These are phyloP conservation scores for Drosophila paulistorum DNA, from an alignment of 1,140 invertebrate species.

Conservation along the genomic window DNA sequence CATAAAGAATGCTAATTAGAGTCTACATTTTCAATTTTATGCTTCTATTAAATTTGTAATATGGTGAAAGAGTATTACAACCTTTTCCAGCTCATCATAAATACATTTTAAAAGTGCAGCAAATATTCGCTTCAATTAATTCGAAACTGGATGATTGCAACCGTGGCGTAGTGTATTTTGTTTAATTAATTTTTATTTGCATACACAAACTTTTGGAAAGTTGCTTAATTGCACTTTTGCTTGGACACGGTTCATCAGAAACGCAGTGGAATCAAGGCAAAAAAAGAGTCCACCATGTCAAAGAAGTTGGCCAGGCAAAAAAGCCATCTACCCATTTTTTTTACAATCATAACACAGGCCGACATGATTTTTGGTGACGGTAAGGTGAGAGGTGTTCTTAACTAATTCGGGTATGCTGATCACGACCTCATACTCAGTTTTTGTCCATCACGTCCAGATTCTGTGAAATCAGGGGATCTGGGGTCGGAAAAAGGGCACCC, in stretches of 20 bases:
- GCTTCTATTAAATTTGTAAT: too few species aligned
- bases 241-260: background rate
- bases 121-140: background rate
- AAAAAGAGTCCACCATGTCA: background rate
- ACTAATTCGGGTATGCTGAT: too few species aligned
- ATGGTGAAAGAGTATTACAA: too few species aligned
- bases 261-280: background rate
- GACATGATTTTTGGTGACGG: too few species aligned
- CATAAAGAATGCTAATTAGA: too few species aligned
- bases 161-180: background rate
- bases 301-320: slow-evolving; percentile 7
- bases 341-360: too few species aligned
- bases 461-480: too few species aligned
- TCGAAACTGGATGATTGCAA: background rate
- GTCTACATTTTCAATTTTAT: too few species aligned
- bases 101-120: background rate
- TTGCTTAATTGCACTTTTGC: slow-evolving; percentile 3
- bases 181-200: slow-evolving; percentile 1
- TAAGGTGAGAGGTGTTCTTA: too few species aligned
- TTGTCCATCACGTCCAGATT: too few species aligned
- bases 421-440: too few species aligned
- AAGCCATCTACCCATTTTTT: background rate
- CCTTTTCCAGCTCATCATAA: background rate
- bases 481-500: too few species aligned
- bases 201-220: background rate